Evolutionary conservation across 1,140 invertebrate species (phyloP).

Genomic region (Belonocnema kinseyi): DNA sequence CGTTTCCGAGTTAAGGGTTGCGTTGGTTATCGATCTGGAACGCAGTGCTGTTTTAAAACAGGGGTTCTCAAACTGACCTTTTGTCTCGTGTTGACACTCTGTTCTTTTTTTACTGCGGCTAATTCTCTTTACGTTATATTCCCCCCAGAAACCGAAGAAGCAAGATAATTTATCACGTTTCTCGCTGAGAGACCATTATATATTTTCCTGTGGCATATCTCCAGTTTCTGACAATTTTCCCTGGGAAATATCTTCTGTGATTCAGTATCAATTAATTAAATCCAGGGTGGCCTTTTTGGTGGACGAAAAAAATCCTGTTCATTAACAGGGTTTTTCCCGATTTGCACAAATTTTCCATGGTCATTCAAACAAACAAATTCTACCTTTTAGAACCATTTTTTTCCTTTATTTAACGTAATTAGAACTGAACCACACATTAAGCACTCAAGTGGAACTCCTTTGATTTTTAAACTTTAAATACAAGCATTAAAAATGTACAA

Average conservation of each 20-base stretch:
- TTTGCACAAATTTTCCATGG: no score
- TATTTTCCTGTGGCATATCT: neutral
- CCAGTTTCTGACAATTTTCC: neutral
- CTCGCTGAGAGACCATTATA: neutral
- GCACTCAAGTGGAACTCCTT: no score
- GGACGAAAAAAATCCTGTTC: no score
- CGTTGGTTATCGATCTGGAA: conserved; percentile 66
- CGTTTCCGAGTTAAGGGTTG: conserved; percentile 64
- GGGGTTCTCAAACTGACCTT: conserved; percentile 62
- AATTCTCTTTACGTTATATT: conserved; percentile 5
- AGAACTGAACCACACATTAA: no score
- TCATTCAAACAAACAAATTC: no score
- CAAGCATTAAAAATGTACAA: no score
- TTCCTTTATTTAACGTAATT: no score
- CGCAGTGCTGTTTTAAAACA: conserved; percentile 68
- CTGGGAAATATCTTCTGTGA: neutral
- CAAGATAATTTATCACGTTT: conserved; percentile 16
- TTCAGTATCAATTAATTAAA: no score
- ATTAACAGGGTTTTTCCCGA: no score
- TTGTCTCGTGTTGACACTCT: conserved; percentile 25
- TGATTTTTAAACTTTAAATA: no score
- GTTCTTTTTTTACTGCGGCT: neutral
- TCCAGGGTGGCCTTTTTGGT: no score
- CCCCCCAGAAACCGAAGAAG: neutral
- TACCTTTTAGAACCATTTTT: no score